A percentile compares a stretch with the other conserved stretches of the same genome.
Evolutionary conservation across 1,140 invertebrate species (phyloP).

Genomic region (Drosophila subpulchrella): DNA sequence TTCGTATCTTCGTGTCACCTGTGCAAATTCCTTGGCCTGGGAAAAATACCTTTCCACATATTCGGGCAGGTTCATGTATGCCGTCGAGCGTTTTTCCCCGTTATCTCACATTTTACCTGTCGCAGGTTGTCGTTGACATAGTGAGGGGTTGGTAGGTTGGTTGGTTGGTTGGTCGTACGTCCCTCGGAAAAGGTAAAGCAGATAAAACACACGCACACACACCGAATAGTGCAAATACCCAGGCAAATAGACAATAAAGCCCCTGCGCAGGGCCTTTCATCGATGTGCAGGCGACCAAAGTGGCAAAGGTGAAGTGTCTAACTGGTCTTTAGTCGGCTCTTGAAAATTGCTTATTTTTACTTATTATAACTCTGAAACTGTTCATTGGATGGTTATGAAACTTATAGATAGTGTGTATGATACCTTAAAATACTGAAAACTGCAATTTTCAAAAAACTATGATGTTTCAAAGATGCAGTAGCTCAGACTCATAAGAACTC

Average conservation of each 20-base stretch:
- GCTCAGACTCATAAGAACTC: no score
- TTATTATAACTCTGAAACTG: no score
- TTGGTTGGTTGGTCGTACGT: conserved; percentile 36
- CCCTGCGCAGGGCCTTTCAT: conserved; percentile 21
- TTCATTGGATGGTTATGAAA: background rate
- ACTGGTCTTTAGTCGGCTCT: background rate
- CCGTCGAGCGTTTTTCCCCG: conserved; percentile 29
- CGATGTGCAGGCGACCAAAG: conserved; percentile 52
- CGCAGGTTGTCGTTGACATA: conserved; percentile 37
- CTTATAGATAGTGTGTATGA: background rate
- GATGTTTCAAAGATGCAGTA: no score
- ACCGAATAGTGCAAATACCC: conserved; percentile 7
- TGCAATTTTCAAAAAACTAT: no score
- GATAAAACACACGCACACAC: conserved; percentile 8
- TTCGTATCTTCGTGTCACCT: conserved; percentile 56
- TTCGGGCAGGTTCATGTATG: conserved; percentile 10
- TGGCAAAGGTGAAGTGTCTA: conserved; percentile 6
- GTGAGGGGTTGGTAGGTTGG: conserved; percentile 45
- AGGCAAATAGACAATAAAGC: conserved; percentile 22
- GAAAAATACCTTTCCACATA: conserved; percentile 27
- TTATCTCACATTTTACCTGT: conserved; percentile 68
- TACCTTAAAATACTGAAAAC: background rate
- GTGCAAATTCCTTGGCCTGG: conserved; percentile 65
- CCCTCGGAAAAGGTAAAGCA: conserved; percentile 42
- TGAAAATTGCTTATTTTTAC: background rate